Evolutionary conservation across 2,888 invertebrate genomes (phyloP).

Genomic region (Drosophila bunnanda): DNA sequence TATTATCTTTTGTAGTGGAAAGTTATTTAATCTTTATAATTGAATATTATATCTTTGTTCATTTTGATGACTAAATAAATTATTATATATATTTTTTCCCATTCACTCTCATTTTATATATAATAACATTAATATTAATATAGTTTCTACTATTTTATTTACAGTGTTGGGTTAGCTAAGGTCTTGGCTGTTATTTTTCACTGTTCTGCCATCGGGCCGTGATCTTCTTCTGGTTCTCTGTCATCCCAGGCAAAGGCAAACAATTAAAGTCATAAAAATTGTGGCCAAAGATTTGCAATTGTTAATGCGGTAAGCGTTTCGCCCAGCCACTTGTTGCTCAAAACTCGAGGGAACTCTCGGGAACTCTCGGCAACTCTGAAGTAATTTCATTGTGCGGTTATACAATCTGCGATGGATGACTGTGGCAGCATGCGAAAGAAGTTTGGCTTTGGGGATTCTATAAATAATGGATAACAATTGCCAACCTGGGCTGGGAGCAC

Average conservation of each 20-base stretch:
- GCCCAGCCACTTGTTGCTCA: constrained; percentile 54
- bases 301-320: constrained; percentile 55
- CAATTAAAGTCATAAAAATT: constrained; percentile 75
- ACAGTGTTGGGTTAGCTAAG: background rate
- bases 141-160: background rate
- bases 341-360: constrained; percentile 7
- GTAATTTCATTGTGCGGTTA: constrained; percentile 38
- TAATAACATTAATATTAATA: no score
- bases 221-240: constrained; percentile 39
- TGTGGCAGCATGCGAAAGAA: constrained; percentile 47
- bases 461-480: constrained; percentile 34
- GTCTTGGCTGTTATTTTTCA: constrained; percentile 11
- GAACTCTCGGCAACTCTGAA: no score
- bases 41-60: no score
- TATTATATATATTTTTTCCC: no score
- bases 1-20: no score
- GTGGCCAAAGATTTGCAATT: constrained; percentile 52
- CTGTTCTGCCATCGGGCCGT: constrained; percentile 9
- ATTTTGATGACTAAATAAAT: no score
- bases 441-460: constrained; percentile 30
- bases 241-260: constrained; percentile 55
- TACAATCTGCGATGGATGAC: constrained; percentile 40
- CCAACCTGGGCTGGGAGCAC: constrained; percentile 11
- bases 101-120: no score
- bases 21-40: no score